Evolutionary conservation across 2,797 vertebrate genomes (phyloP).

Genomic region (Paguma larvata): DNA sequence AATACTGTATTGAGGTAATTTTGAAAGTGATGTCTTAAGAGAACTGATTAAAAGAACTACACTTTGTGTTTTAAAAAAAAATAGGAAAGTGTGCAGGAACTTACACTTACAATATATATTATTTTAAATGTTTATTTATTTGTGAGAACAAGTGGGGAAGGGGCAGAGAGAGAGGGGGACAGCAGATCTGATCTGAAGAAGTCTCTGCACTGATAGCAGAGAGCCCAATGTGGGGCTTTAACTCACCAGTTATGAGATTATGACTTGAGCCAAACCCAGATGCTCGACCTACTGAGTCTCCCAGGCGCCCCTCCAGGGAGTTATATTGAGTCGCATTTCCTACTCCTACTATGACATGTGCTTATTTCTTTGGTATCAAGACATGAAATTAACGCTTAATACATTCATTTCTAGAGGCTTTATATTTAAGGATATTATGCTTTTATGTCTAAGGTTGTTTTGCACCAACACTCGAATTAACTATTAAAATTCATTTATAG

Average conservation of each 20-base stretch:
- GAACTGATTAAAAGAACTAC: neutral
- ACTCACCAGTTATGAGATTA: too few relatives aligned
- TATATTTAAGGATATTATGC: neutral
- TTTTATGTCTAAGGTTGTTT: conserved; percentile 7
- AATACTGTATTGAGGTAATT: neutral
- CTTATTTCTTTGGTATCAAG: conserved; percentile 31
- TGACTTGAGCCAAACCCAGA: too few relatives aligned
- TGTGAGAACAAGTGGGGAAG: too few relatives aligned
- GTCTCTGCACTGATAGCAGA: too few relatives aligned
- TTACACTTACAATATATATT: too few relatives aligned
- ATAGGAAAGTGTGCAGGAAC: too few relatives aligned
- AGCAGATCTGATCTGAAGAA: too few relatives aligned
- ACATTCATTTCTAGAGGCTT: neutral
- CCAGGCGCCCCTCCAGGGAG: neutral
- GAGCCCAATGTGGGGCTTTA: too few relatives aligned
- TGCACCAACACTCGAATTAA: conserved; percentile 4
- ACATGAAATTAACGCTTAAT: conserved; percentile 19
- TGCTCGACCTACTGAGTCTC: too few relatives aligned
- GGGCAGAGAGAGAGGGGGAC: rapidly evolving
- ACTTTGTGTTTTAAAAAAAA: neutral
- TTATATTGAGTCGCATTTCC: neutral
- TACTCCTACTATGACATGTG: neutral
- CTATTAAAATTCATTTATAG: conserved; percentile 2
- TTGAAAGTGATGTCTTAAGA: neutral
- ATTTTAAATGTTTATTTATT: too few relatives aligned